Base-by-base conservation (phyloP, 2,113 vertebrate species). In the Pomatorhinus ruficollis region DNA sequence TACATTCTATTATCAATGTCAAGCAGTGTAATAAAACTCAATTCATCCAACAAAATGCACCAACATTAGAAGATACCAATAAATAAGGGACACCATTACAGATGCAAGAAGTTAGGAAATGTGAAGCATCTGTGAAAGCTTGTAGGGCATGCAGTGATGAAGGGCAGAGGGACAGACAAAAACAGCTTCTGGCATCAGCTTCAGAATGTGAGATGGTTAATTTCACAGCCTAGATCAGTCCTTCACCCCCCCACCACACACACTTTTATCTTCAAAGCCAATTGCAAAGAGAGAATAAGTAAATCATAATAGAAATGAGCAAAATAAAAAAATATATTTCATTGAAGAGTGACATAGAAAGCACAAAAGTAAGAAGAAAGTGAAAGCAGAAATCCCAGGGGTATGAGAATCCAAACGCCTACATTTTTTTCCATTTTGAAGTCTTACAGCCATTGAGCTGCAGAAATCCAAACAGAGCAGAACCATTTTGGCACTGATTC, bases 151-250 rank as follows among this genome's bases (percentile, higher is more conserved):
- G 96, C 97, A 95, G 85, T 92, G 92, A 95, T 96, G 95, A 96
- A 96, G 96, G 97, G 94, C 91, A 96, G 91, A 96, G 92, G 96
- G 88, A 97, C 61, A 92, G 98, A 96, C 71, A 98, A 97, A 98
- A 97, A 97, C 99, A 99, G 99, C 99, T 99, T 99, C 99, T 98
- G 99, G 99, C 99, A 99, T 98, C 99, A 99, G 99, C 99, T 99
- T 99, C 99, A 99, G 99, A 98, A 97, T 92, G 97, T 97, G 97
- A 98, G 93, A 97, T 97, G 97, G 98, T 99, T 99, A 99, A 98
- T 98, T 96, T 96, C 97, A 98, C 88, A 98, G 98, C 97, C 95
- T 87, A 97, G 91, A 95, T 93, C 93, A 96, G 97, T 95, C 75
- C 91, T 57, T 35, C 40, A 27, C 5, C 21, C 23, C 25, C n/a